Base-by-base conservation (phyloP, 2,888 invertebrate species). In the Pemphredon lugubris region DNA sequence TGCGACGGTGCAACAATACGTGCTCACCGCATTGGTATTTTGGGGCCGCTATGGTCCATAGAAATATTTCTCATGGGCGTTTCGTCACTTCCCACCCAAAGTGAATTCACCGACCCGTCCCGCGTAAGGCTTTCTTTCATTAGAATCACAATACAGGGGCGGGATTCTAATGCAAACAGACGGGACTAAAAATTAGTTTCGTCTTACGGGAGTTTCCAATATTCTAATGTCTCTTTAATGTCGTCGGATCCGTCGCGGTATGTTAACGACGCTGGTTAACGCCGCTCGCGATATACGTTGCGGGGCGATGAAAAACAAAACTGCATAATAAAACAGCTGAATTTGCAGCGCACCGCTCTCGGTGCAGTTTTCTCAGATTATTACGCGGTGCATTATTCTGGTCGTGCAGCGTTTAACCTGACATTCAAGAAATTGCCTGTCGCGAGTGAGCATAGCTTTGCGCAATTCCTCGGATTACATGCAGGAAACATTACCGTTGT, bases 351-450 rank as follows among this genome's bases (percentile, higher is more conserved):
- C n/a, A n/a, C 51, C 34, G 60, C 59, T 63, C 71, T 42, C 54
- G 23, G 30, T 55, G 47, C 14, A 50, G 21, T 70, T 67, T 65
- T 75, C 75, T 67, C 74, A 44, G 66, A 65, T 77, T 65, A 80
- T 77, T 74, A 65, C 54, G 13, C 39, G 20, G 32, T 34, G 23
- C 47, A 58, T 63, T 73, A 42, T 50, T 53, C 34, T 51, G 66
- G 47, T 71, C 71, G 77, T 42, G 79, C 55, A 39, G 60, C 63
- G 63, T 71, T 81, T 73, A 78, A 58, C 69, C 65, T 73, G 70
- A 70, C 81, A 70, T 78, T 78, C 69, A 66, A 68, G 70, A 70
- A 70, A 81, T 74, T 68, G 72, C 65, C 75, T 65, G 72, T 73
- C 50, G 64, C 77, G 63, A 70, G 75, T 61, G 48, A 51, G 51